These are phyloP conservation scores for Catocala sponsa DNA, from an alignment of 2,888 invertebrate species.

Conservation along the genomic window DNA sequence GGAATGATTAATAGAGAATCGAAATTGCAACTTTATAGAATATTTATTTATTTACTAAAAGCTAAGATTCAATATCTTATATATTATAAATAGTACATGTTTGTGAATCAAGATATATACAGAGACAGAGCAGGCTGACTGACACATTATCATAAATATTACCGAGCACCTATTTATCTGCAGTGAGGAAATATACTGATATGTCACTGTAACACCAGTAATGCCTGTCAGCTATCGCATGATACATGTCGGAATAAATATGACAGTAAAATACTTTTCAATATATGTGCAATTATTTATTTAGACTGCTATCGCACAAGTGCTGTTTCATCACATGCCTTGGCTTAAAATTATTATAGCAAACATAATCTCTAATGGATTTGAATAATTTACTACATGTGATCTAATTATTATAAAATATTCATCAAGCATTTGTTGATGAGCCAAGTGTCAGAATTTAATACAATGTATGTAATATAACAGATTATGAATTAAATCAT, in stretches of 20 bases:
- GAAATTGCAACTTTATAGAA: slow-evolving; percentile 13
- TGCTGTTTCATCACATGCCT: slow-evolving; percentile 22
- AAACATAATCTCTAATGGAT: background rate
- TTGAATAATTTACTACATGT: slow-evolving; percentile 3
- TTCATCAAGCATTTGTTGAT: slow-evolving; percentile 8
- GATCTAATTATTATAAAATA: background rate
- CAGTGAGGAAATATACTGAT: background rate
- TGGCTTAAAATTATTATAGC: slow-evolving; percentile 4
- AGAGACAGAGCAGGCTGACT: background rate
- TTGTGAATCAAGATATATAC: slow-evolving; percentile 21
- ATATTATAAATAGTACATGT: slow-evolving; percentile 25
- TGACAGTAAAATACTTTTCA: slow-evolving; percentile 23
- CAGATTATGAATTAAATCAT: slow-evolving; percentile 1
- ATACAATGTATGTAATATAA: background rate
- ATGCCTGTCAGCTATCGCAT: background rate
- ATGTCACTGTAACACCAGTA: background rate
- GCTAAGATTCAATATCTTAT: background rate
- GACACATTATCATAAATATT: background rate
- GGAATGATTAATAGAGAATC: slow-evolving; percentile 74
- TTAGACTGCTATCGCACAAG: slow-evolving; percentile 14
- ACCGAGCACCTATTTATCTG: slow-evolving; percentile 2
- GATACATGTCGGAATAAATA: background rate
- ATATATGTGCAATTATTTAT: slow-evolving; percentile 41
- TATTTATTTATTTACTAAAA: slow-evolving; percentile 6
- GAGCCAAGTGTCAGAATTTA: slow-evolving; percentile 2